Percentiles rank a stretch among this genome's conserved stretches.
phyloP scores from a whole-genome alignment of 2,113 vertebrate genomes.

The Heliornis fulica region DNA sequence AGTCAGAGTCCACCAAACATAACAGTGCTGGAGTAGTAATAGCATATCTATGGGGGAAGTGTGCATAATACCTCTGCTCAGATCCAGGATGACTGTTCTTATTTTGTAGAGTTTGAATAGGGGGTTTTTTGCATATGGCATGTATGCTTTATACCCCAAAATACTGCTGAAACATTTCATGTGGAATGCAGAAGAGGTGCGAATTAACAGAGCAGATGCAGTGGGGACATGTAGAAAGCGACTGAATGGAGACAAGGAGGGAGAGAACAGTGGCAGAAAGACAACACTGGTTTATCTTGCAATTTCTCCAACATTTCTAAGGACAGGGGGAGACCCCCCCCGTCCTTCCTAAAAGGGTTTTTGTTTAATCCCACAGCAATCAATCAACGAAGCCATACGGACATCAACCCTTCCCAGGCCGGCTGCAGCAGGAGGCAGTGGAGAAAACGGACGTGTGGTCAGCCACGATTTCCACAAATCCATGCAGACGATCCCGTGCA shows the following conservation, averaged over 20 bases:
- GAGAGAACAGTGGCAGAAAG: neutral
- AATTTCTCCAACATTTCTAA: constrained; percentile 56
- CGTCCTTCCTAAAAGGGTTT: constrained; percentile 84
- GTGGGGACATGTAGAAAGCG: neutral
- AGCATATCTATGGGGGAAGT: constrained; percentile 22
- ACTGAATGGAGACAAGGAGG: neutral
- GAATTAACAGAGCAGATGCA: neutral
- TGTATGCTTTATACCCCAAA: neutral
- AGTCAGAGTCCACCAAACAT: constrained; percentile 13
- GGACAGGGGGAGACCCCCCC: constrained; percentile 79
- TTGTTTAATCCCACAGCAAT: constrained; percentile 90
- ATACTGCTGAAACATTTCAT: neutral
- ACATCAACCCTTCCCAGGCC: constrained; percentile 92
- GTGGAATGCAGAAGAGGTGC: neutral
- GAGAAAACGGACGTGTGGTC: constrained; percentile 96
- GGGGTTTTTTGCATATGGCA: neutral
- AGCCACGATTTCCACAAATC: constrained; percentile 97
- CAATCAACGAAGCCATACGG: constrained; percentile 95
- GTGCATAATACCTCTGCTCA: constrained; percentile 42
- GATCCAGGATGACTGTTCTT: constrained; percentile 41
- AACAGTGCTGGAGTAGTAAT: constrained; percentile 14
- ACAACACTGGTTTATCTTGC: neutral
- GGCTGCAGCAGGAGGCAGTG: constrained; percentile 86
- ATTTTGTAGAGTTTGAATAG: neutral
- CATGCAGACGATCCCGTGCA: constrained; percentile 96